Conservation (phyloP, 2,797 vertebrate species). For the Ptychadena robeensis region DNA sequence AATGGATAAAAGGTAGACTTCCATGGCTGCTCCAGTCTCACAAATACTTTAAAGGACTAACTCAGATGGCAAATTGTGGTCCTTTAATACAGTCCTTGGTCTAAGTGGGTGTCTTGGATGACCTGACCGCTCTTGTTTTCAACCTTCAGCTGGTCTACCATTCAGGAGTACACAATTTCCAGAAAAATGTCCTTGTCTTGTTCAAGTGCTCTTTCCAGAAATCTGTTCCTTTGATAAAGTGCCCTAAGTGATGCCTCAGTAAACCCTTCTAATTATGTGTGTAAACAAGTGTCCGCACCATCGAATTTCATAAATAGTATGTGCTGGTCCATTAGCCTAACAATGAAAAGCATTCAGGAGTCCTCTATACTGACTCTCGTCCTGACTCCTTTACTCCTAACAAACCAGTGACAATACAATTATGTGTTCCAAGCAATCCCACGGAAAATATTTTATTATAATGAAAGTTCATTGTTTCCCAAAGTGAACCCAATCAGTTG, state of each 20-base stretch:
- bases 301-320: not conserved
- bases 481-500: conserved; percentile 25
- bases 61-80: too few species aligned
- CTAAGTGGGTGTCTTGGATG: too few species aligned
- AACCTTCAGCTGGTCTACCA: not conserved
- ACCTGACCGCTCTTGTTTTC: too few species aligned
- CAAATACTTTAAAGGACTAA: too few species aligned
- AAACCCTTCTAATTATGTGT: not conserved
- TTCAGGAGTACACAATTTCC: not conserved
- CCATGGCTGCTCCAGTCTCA: too few species aligned
- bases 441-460: conserved; percentile 5
- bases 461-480: conserved; percentile 15
- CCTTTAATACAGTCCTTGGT: too few species aligned
- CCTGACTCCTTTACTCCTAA: not conserved
- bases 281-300: not conserved
- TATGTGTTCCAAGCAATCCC: conserved; percentile 4
- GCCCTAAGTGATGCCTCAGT: not conserved
- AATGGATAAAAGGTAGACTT: too few species aligned
- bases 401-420: not conserved
- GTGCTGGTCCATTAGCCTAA: not conserved
- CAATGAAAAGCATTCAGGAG: not conserved
- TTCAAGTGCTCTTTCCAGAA: not conserved
- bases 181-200: not conserved
- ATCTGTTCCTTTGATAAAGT: not conserved
- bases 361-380: not conserved